phyloP scores from a whole-genome alignment of 2,888 invertebrate genomes.

The Philhelius pedissequus region DNA sequence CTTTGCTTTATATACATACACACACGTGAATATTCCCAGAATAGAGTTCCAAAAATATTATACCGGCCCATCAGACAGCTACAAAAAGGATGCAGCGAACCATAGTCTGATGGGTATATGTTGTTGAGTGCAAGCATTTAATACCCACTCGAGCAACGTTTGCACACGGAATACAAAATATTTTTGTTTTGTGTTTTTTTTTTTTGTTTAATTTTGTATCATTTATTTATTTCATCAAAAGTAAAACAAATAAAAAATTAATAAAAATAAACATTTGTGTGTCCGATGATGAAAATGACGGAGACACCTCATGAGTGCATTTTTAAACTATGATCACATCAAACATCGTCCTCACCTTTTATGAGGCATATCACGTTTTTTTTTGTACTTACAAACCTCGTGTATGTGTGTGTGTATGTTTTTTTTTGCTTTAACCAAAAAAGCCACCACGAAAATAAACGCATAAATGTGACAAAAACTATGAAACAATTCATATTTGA shows the following conservation, averaged over 20 bases:
- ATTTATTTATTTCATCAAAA: constrained; percentile 39
- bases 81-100: constrained; percentile 31
- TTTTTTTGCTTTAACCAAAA: constrained; percentile 20
- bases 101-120: too few relatives aligned
- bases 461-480: constrained; percentile 53
- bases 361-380: constrained; percentile 63
- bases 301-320: constrained; percentile 67
- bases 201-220: neutral
- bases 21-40: constrained; percentile 38
- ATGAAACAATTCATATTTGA: constrained; percentile 68
- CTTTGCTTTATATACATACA: neutral
- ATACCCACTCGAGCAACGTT: constrained; percentile 10
- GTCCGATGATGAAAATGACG: constrained; percentile 36
- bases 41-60: constrained; percentile 53
- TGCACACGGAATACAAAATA: constrained; percentile 62
- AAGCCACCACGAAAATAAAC: constrained; percentile 28
- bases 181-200: neutral
- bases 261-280: constrained; percentile 1
- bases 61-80: neutral
- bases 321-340: constrained; percentile 68
- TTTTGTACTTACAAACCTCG: constrained; percentile 23
- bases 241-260: constrained; percentile 25
- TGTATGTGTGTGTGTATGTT: neutral
- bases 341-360: constrained; percentile 63
- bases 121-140: neutral